phyloP scores from a whole-genome alignment of 2,797 vertebrate species.

The Xyrichtys novacula region DNA sequence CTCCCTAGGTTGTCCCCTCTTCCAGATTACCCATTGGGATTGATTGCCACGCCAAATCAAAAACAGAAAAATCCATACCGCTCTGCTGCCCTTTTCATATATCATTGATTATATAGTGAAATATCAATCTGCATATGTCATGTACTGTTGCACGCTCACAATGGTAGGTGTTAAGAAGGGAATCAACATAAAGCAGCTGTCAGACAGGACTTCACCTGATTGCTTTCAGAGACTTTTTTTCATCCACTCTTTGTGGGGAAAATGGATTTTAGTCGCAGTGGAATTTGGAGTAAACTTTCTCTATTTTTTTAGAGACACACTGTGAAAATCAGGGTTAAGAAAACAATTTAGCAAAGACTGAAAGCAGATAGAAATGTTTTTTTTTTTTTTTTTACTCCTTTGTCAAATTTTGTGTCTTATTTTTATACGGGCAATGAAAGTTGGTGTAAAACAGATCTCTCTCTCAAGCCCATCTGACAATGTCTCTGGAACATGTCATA shows the following conservation, averaged over 20 bases:
- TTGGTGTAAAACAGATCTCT: no score
- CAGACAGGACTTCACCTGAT: constrained; percentile 41
- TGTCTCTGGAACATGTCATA: no score
- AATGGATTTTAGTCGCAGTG: constrained; percentile 35
- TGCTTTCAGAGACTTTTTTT: neutral
- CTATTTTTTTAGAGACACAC: no score
- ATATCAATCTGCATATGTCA: constrained; percentile 74
- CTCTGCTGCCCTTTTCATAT: constrained; percentile 67
- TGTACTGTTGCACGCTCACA: constrained; percentile 47
- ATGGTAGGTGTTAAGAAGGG: constrained; percentile 40
- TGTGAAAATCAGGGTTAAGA: no score
- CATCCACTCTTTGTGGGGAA: constrained; percentile 5
- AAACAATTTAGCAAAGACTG: no score
- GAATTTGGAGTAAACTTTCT: constrained; percentile 39
- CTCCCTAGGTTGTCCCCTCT: constrained; percentile 44
- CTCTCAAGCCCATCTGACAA: no score
- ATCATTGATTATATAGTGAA: constrained; percentile 73
- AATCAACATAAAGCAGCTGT: constrained; percentile 55
- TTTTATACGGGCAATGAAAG: no score
- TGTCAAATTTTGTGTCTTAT: no score
- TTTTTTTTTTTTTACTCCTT: no score
- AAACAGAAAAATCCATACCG: constrained; percentile 73
- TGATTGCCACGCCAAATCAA: constrained; percentile 72
- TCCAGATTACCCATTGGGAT: constrained; percentile 68
- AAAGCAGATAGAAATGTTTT: no score